Base-by-base conservation (phyloP, 2,113 vertebrate genomes). In the Glaucomys volans region DNA sequence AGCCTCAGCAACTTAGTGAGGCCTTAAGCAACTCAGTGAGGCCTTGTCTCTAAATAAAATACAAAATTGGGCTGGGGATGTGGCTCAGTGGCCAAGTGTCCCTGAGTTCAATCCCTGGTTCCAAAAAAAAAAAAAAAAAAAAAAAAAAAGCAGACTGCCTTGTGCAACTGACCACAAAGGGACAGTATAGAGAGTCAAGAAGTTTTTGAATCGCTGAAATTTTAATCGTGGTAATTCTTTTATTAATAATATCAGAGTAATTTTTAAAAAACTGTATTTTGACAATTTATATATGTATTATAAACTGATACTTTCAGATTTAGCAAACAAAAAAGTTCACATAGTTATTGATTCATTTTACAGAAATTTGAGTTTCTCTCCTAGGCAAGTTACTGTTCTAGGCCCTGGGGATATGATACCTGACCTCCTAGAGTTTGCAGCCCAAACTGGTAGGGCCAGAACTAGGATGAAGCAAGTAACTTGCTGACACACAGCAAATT, bases 151-250 rank as follows among this genome's bases (percentile, higher is more conserved):
- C 1, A 13, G 26, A 14, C n/a, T 91, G 66, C 30, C 44, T 76
- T 76, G 89, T 66, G 13, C 90, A 84, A 57, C 8, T 81, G 85
- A 57, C 40, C 57, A 74, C 77, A 77, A 44, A 79, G 76, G 64
- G n/a, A n/a, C 32, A 18, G 24, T 76, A 13, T 4, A 4, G 8
- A 4, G 26, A 40, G 90, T 72, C 26, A 76, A 75, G 28, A 32
- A 42, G 32, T 69, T 93, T 92, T 44, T n/a, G 17, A 24, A 57
- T 47, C 72, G 67, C 24, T 94, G 9, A 42, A 59, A 93, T 82
- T 90, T 92, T 87, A 96, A 52, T 66, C 40, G 13, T 20, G 50
- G 10, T 81, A 37, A 57, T 91, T 91, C 28, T 87, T 90, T 50
- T 87, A 62, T 5, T 2, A 77, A 42, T 64, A 83, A n/a, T 40